Conservation (phyloP, 2,113 vertebrate genomes). For the Cairina moschata region DNA sequence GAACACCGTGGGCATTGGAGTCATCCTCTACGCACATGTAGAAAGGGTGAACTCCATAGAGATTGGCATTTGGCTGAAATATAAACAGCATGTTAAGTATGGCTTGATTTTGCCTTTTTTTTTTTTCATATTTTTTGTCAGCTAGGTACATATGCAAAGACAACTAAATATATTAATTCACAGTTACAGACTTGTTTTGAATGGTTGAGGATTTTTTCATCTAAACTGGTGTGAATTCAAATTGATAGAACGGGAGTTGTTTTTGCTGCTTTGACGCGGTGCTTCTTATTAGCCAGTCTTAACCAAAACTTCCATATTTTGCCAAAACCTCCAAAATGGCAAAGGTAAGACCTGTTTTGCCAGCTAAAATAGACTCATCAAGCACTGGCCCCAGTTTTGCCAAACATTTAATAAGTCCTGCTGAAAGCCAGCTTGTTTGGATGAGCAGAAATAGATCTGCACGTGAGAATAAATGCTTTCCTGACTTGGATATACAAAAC, state of each 20-base stretch:
- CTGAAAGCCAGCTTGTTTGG: neutral
- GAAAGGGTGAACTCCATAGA: slow-evolving; percentile 67
- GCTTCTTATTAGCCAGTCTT: neutral
- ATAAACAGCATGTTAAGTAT: neutral
- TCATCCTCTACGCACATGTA: slow-evolving; percentile 56
- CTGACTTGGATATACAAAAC: neutral
- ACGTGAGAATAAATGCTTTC: neutral
- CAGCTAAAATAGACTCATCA: neutral
- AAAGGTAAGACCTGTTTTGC: neutral
- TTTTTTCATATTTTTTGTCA: neutral
- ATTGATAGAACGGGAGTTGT: neutral
- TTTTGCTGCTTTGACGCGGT: neutral
- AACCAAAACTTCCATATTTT: neutral
- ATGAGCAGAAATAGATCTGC: neutral
- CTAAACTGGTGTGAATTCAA: neutral
- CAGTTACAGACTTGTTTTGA: neutral
- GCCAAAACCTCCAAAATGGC: neutral
- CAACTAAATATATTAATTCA: neutral
- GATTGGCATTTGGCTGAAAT: slow-evolving; percentile 50
- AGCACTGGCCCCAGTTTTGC: neutral
- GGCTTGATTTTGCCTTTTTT: neutral
- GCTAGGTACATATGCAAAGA: neutral
- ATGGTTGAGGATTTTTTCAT: neutral
- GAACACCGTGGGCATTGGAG: slow-evolving; percentile 32
- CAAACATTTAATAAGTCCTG: neutral